phyloP scores from a whole-genome alignment of 2,113 vertebrate species.

The Chascanopsetta lugubris region DNA sequence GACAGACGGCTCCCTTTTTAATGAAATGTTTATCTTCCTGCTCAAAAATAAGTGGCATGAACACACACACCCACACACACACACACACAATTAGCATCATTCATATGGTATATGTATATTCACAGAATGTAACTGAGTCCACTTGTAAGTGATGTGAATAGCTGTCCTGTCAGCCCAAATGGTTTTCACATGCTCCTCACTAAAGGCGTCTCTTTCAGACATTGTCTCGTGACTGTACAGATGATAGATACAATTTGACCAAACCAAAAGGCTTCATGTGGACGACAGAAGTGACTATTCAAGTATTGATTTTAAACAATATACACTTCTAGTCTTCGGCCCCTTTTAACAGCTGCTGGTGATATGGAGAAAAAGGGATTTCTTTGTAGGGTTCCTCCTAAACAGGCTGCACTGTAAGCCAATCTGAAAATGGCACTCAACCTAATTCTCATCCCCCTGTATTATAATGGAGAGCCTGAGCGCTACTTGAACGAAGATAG shows the following conservation, averaged over 20 bases:
- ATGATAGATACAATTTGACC: slow-evolving; percentile 29
- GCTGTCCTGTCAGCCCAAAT: slow-evolving; percentile 46
- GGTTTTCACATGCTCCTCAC: slow-evolving; percentile 50
- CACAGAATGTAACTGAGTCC: slow-evolving; percentile 35
- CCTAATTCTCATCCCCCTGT: slow-evolving; percentile 41
- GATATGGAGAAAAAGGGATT: slow-evolving; percentile 47
- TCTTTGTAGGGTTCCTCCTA: slow-evolving; percentile 41
- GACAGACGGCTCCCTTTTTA: not conserved
- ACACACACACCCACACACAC: not conserved
- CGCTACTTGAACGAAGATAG: slow-evolving; percentile 60
- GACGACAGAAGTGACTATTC: slow-evolving; percentile 36
- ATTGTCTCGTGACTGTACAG: slow-evolving; percentile 56
- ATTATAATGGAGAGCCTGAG: slow-evolving; percentile 48
- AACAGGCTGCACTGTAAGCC: slow-evolving; percentile 41
- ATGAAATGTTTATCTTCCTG: not conserved
- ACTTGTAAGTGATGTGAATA: slow-evolving; percentile 45
- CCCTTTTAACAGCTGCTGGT: slow-evolving; percentile 51
- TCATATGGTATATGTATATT: slow-evolving; percentile 35
- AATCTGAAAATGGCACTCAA: slow-evolving; percentile 54
- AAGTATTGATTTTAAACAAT: slow-evolving; percentile 37
- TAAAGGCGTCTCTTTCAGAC: slow-evolving; percentile 49
- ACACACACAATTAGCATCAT: not conserved
- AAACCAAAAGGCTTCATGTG: slow-evolving; percentile 26
- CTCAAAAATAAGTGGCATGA: not conserved
- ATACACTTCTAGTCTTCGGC: slow-evolving; percentile 29